These are phyloP conservation scores for Nylanderia fulva DNA, from an alignment of 1,140 invertebrate genomes.

Conservation along the genomic window DNA sequence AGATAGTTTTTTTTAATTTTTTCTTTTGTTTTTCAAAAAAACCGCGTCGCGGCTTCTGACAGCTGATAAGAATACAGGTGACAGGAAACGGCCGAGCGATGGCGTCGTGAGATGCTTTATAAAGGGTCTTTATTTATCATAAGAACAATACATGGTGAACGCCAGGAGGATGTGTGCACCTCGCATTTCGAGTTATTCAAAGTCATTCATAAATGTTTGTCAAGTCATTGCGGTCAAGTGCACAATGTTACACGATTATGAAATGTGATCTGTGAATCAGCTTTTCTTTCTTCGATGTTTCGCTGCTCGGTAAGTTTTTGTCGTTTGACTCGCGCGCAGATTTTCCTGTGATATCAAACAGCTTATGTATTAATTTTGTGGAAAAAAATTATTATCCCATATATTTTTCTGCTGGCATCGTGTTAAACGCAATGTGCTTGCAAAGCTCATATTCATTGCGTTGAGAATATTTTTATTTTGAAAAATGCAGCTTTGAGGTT, in stretches of 20 bases:
- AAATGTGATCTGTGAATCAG: background rate
- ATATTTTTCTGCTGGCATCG: too few species aligned
- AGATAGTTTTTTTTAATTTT: too few species aligned
- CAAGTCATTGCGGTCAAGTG: conserved; percentile 17
- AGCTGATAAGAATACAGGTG: too few species aligned
- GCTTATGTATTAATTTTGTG: too few species aligned
- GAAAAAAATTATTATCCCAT: too few species aligned
- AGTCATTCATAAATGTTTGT: background rate
- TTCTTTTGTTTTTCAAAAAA: too few species aligned
- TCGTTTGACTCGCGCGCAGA: background rate
- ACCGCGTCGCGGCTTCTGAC: too few species aligned
- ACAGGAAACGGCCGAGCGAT: too few species aligned
- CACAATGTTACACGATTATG: background rate
- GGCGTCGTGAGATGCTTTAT: background rate
- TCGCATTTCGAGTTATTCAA: background rate
- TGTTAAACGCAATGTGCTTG: too few species aligned
- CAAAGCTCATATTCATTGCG: background rate
- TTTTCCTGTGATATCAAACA: background rate
- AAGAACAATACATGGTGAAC: background rate
- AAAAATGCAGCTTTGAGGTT: background rate
- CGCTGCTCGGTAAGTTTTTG: background rate
- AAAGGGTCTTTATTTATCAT: too few species aligned
- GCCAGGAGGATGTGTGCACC: background rate
- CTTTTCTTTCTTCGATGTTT: background rate
- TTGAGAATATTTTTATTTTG: background rate